Conservation (phyloP, 2,888 invertebrate genomes). For the Nowickia ferox region DNA sequence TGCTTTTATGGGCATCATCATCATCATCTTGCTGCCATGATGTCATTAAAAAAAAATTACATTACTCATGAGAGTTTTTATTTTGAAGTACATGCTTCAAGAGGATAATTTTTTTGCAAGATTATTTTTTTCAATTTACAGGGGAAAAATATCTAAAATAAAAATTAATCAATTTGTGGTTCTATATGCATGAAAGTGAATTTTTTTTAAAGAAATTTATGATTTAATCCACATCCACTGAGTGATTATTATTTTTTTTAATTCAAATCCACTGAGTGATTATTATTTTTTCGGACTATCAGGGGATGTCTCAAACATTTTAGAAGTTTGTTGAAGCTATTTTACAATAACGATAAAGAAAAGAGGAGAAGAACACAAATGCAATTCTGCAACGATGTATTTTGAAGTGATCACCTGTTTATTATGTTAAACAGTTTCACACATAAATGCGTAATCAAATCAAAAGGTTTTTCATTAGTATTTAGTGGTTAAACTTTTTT, state of each 20-base stretch:
- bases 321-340: too few species aligned
- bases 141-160: not conserved
- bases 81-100: not conserved
- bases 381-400: too few species aligned
- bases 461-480: too few species aligned
- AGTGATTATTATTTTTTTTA: not conserved
- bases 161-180: slow-evolving; percentile 36
- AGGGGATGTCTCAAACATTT: too few species aligned
- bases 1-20: slow-evolving; percentile 23
- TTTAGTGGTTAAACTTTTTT: too few species aligned
- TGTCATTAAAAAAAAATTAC: not conserved
- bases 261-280: too few species aligned
- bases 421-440: too few species aligned
- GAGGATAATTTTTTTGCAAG: not conserved
- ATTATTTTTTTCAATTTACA: not conserved
- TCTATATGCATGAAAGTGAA: slow-evolving; percentile 15
- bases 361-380: too few species aligned
- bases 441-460: too few species aligned
- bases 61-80: slow-evolving; percentile 29
- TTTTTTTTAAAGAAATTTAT: not conserved
- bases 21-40: slow-evolving; percentile 13
- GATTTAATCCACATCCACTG: not conserved
- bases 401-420: too few species aligned
- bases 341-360: too few species aligned
- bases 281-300: too few species aligned